Evolutionary conservation across 2,113 vertebrate species (phyloP).

Genomic region (Motacilla tschutschensis): DNA sequence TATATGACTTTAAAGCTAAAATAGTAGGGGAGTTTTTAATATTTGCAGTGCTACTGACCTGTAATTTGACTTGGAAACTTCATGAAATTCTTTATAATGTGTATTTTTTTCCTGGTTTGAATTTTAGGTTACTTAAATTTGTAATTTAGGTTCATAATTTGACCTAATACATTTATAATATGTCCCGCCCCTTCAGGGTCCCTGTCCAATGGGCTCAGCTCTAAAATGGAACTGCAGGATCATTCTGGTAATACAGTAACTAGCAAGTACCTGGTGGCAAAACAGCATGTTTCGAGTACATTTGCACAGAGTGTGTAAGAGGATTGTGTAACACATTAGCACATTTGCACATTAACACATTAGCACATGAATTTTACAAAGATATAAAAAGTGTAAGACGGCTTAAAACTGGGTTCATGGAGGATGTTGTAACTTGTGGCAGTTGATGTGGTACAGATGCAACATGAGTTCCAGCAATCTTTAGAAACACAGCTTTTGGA

Average conservation of each 20-base stretch:
- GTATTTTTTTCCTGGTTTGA: neutral
- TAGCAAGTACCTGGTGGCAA: neutral
- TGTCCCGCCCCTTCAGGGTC: rapidly evolving
- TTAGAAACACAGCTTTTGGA: neutral
- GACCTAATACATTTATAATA: neutral
- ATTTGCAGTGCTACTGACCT: neutral
- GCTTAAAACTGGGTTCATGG: neutral
- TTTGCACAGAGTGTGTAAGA: neutral
- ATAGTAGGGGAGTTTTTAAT: neutral
- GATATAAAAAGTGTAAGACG: neutral
- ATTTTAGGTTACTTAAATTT: neutral
- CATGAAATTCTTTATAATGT: neutral
- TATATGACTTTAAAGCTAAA: neutral
- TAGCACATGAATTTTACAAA: neutral
- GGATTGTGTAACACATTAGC: neutral
- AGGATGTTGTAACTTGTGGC: neutral
- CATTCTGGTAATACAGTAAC: neutral
- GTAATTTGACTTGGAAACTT: neutral
- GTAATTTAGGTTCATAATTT: neutral
- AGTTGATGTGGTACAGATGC: neutral
- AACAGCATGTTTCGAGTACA: neutral
- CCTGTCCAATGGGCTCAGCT: neutral
- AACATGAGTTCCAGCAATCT: neutral
- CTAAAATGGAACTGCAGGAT: neutral
- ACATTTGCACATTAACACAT: neutral